These are phyloP conservation scores for Tyrophagus putrescentiae DNA, from an alignment of 1,140 invertebrate species.

Conservation along the genomic window DNA sequence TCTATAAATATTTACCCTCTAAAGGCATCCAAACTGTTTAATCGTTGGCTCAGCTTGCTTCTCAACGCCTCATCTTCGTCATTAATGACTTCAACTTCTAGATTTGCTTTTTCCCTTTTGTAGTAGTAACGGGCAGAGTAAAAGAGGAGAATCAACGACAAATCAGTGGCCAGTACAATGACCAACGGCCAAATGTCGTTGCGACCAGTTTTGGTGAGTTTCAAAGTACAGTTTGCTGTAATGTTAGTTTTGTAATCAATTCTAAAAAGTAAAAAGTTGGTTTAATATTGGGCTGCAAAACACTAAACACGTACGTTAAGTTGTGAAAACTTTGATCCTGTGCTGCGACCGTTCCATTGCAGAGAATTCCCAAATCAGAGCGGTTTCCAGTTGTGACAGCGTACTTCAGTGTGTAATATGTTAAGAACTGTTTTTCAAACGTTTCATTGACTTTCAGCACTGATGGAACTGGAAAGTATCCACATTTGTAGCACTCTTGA, in stretches of 20 bases:
- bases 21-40: neutral
- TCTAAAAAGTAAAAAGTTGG: too few species aligned
- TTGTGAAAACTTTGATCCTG: neutral
- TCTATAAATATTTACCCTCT: too few species aligned
- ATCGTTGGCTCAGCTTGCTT: constrained; percentile 4
- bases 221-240: neutral
- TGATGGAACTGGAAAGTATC: neutral
- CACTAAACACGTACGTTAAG: neutral
- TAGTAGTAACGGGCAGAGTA: neutral
- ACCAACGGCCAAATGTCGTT: neutral
- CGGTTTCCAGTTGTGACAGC: neutral
- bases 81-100: neutral
- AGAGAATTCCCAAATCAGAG: neutral
- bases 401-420: constrained; percentile 1
- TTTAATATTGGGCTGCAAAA: too few species aligned
- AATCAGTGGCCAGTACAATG: neutral
- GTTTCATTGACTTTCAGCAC: neutral
- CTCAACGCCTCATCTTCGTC: neutral
- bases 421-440: neutral
- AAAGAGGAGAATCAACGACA: neutral
- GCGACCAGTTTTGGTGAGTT: neutral
- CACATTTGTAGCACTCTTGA: constrained; percentile 3
- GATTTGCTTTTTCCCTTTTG: neutral
- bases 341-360: neutral
- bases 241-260: neutral